Conservation (phyloP, 1,140 invertebrate species). For the Myzus persicae region DNA sequence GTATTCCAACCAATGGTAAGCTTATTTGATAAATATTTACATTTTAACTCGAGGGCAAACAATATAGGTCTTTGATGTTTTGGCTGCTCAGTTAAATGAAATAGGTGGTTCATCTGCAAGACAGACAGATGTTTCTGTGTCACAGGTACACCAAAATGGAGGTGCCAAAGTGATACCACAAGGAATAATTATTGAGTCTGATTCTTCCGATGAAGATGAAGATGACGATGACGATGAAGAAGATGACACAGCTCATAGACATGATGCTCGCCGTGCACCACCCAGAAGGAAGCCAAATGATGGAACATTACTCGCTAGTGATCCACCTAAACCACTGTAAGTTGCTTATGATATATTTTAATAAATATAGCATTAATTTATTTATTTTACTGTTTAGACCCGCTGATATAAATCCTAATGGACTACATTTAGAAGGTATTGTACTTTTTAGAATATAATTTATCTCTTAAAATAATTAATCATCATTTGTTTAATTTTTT, state of each 20-base stretch:
- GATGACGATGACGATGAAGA: constrained; percentile 66
- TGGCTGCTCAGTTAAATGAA: constrained; percentile 92
- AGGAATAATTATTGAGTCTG: constrained; percentile 63
- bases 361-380: not conserved
- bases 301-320: constrained; percentile 92
- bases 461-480: not conserved
- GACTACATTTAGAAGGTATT: constrained; percentile 56
- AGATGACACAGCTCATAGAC: constrained; percentile 61
- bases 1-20: constrained; percentile 85
- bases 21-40: constrained; percentile 56
- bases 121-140: constrained; percentile 59
- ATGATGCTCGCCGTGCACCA: constrained; percentile 68
- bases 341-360: constrained; percentile 64
- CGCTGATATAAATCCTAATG: constrained; percentile 44
- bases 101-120: constrained; percentile 73
- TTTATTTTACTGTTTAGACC: constrained; percentile 43
- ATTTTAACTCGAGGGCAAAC: constrained; percentile 26
- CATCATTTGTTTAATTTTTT: not conserved
- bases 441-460: not conserved
- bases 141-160: constrained; percentile 60
- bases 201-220: constrained; percentile 66
- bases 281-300: constrained; percentile 78
- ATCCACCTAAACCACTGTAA: constrained; percentile 96
- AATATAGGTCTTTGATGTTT: constrained; percentile 79
- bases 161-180: constrained; percentile 59